Base-by-base conservation (phyloP, 2,888 invertebrate species). In the Tanypteryx hageni region DNA sequence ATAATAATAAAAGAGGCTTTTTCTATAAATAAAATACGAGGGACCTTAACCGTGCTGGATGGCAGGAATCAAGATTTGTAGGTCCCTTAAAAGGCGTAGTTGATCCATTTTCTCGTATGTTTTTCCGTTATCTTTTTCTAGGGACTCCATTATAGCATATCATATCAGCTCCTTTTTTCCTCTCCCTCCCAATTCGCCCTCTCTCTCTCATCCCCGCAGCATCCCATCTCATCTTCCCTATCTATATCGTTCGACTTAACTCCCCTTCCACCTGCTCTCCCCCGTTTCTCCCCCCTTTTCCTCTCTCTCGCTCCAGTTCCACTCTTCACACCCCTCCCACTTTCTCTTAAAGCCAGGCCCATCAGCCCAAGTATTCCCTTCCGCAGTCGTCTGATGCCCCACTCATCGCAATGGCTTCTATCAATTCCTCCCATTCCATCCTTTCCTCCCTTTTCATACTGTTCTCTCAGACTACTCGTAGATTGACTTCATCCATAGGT, bases 11-110 rank as follows among this genome's bases (percentile, higher is more conserved):
- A 18, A 16, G 68, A 64, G 8, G 64, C 64, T 31, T 64, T 44
- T 64, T 22, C 89, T 64, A 89, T 89, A 89, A 89, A 89, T 89
- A 89, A 89, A 89, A 89, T 68, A 89, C 31, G 89, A 44, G 89
- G 64, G 56, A 27, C n/a, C 68, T 56, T 86, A 44, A 68, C 31
- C 89, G 89, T 64, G 10, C n/a, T 64, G 31, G 89, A 64, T 31
- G 89, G 31, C 44, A n/a, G 89, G 89, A 89, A 89, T 89, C 64
- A 89, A 89, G 89, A 89, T 89, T 89, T 89, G 89, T 89, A n/a
- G 89, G 64, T 8, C 89, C 68, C 64, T 89, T 89, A 89, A 89
- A 44, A 64, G 89, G 89, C 44, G 44, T 89, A 22, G 61, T 89
- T 89, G 64, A 89, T 89, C 89, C 89, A 89, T 89, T 89, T 86